Base-by-base conservation (phyloP, 2,888 invertebrate species). In the Polylopha cassiicola region DNA sequence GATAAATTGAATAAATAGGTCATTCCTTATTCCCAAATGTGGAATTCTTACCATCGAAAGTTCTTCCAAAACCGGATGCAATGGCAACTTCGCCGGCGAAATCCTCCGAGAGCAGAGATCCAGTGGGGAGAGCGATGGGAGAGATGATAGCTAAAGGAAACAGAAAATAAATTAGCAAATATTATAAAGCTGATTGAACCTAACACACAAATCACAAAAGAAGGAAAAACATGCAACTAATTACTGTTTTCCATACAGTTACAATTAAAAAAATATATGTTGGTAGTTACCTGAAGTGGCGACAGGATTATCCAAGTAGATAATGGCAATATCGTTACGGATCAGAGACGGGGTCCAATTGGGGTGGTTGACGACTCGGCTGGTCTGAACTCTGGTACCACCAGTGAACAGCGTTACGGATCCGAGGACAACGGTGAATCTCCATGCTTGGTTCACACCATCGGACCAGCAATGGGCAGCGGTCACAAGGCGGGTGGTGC, bases 401-500 rank as follows among this genome's bases (percentile, higher is more conserved):
- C 45, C 47, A 7, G 28, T 15, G 37, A 42, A 44, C 9, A 44
- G 29, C 1, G 17, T 9, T 2, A 28, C 21, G n/a, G 43, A 41
- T 6, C 71, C 76, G 1, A 76, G 61, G 0, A 74, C 63, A 1
- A 74, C 69, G 2, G 55, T 65, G 8, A 70, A 37, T 11, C 51
- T 50, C 61, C 64, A 68, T 1, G 56, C 74, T 27, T 70, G 71
- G 46, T 66, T 51, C 0, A 11, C 0, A n/a, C 77, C 77, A 28
- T 77, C 77, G 20, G 41, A 61, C 76, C 76, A 77, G 50, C 76
- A 77, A 44, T 76, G 76, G n/a, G 75, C 76, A 17, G 76, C 76
- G 1, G 74, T 74, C 6, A 68, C 15, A 1, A 73, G 51, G 4
- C 65, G 55, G 31, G 46, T 50, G 2, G 38, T 2, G 11, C 45